Conservation (phyloP, 2,797 vertebrate genomes). For the Huso huso region DNA sequence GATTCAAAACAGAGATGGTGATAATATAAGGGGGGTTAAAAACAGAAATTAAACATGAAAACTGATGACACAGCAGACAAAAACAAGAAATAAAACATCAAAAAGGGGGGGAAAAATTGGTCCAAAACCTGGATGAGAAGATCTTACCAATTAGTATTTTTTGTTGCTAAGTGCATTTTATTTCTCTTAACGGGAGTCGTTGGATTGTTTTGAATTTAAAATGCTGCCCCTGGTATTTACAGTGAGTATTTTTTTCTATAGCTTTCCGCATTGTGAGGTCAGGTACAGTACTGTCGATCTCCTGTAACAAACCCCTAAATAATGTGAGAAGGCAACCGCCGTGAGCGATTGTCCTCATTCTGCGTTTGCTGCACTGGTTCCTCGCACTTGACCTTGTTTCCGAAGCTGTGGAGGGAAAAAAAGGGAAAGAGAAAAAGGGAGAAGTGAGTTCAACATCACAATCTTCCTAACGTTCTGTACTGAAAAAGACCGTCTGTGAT, state of each 20-base stretch:
- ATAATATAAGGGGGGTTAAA: slow-evolving; percentile 31
- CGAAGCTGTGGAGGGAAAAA: slow-evolving; percentile 65
- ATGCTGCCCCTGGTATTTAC: slow-evolving; percentile 58
- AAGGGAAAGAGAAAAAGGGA: not conserved
- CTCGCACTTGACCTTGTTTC: slow-evolving; percentile 76
- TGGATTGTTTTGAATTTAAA: slow-evolving; percentile 50
- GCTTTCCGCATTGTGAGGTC: slow-evolving; percentile 50
- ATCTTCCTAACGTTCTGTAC: too few species aligned
- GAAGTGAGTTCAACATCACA: not conserved
- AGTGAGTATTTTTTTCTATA: slow-evolving; percentile 58
- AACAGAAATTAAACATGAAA: slow-evolving; percentile 1
- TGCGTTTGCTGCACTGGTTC: slow-evolving; percentile 77
- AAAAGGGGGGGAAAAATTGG: slow-evolving; percentile 47
- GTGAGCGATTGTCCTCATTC: slow-evolving; percentile 63
- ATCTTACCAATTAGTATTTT: slow-evolving; percentile 46
- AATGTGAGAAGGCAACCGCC: slow-evolving; percentile 45
- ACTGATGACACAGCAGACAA: slow-evolving; percentile 14
- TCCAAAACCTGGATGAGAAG: slow-evolving; percentile 57
- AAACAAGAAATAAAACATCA: slow-evolving; percentile 18
- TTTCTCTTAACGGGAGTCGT: slow-evolving; percentile 19
- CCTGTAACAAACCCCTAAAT: slow-evolving; percentile 52
- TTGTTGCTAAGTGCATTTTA: slow-evolving; percentile 32
- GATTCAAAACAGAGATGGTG: too few species aligned
- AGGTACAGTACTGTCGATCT: slow-evolving; percentile 67
- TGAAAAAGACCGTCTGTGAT: too few species aligned